phyloP scores from a whole-genome alignment of 2,888 invertebrate species.

The Eupithecia inturbata region DNA sequence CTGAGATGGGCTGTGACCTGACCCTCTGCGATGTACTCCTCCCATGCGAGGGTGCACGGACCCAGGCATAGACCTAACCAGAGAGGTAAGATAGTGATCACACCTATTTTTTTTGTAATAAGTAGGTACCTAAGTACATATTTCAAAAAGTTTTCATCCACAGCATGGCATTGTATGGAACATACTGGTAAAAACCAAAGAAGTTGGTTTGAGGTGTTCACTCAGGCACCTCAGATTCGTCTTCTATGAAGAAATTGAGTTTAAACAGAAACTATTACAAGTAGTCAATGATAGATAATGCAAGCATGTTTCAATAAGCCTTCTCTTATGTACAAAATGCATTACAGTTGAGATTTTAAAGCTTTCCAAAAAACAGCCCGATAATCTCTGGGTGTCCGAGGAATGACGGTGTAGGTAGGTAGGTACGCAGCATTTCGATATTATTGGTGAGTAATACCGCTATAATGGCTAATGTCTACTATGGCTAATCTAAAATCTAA shows the following conservation, averaged over 20 bases:
- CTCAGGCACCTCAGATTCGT: not conserved
- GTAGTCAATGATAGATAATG: too few species aligned
- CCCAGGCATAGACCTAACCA: not conserved
- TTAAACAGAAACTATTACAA: too few species aligned
- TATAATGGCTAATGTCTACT: not conserved
- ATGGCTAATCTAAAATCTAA: conserved; percentile 28
- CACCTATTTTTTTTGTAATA: not conserved
- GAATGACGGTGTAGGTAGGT: not conserved
- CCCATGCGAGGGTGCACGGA: conserved; percentile 30
- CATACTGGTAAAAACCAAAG: not conserved
- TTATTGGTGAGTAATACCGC: not conserved
- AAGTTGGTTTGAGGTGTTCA: not conserved
- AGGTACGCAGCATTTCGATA: not conserved
- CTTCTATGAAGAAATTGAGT: not conserved
- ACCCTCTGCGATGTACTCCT: conserved; percentile 48
- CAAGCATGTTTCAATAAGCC: too few species aligned
- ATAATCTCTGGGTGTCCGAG: not conserved
- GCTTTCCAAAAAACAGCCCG: too few species aligned
- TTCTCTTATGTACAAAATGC: too few species aligned
- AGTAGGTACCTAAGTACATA: not conserved
- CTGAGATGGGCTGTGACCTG: conserved; percentile 57
- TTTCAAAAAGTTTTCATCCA: not conserved
- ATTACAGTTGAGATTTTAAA: too few species aligned
- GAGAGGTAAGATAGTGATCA: not conserved
- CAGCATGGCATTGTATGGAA: not conserved